Evolutionary conservation across 2,113 vertebrate species (phyloP).

Genomic region (Passer montanus): DNA sequence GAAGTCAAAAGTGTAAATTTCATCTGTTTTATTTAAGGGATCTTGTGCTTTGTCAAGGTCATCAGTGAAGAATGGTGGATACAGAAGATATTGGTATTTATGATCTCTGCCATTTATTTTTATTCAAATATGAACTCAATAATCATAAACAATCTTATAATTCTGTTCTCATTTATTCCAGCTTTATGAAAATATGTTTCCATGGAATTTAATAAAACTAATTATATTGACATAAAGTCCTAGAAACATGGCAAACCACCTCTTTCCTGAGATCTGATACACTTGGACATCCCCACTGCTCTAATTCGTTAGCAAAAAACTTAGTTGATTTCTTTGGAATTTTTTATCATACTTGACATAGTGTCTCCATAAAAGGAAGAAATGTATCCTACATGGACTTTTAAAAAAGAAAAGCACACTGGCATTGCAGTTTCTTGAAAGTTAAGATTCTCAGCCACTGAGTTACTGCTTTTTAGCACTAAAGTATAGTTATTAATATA

Average conservation of each 20-base stretch:
- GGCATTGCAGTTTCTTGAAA: not conserved
- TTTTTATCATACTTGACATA: not conserved
- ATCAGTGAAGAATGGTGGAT: not conserved
- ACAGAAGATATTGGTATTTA: not conserved
- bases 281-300: not conserved
- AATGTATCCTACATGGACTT: accelerated
- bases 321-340: not conserved
- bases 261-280: not conserved
- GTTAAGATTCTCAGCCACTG: not conserved
- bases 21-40: not conserved
- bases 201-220: not conserved
- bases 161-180: not conserved
- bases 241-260: not conserved
- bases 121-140: not conserved
- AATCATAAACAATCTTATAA: not conserved
- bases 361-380: not conserved
- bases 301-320: not conserved
- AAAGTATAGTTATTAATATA: not conserved
- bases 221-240: not conserved
- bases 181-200: not conserved
- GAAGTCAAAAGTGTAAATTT: not conserved
- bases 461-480: not conserved
- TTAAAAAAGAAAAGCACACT: not conserved
- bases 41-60: not conserved
- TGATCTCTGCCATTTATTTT: not conserved